Evolutionary conservation across 2,797 vertebrate species (phyloP).

Genomic region (Cetoscarus ocellatus): DNA sequence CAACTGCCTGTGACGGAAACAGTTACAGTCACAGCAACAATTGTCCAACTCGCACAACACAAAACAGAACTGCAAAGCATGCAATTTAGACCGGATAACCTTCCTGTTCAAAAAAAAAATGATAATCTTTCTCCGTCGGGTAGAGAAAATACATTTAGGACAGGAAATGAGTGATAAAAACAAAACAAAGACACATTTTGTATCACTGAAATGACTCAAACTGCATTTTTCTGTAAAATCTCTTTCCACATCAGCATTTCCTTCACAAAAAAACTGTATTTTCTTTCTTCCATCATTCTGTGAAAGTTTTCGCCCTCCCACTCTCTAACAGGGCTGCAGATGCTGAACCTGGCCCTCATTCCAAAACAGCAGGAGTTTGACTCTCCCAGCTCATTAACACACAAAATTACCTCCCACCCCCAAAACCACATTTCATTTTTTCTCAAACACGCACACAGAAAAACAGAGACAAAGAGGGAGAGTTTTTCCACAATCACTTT

Average conservation of each 20-base stretch:
- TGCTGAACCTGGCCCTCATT: conserved; percentile 85
- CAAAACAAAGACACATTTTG: not conserved
- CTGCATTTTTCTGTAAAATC: not conserved
- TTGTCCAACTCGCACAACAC: conserved; percentile 8
- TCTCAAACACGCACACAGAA: conserved; percentile 53
- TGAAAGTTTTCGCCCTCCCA: conserved; percentile 66
- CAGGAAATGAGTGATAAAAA: not conserved
- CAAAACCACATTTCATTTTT: conserved; percentile 71
- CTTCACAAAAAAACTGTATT: conserved; percentile 25
- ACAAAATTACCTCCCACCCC: conserved; percentile 76
- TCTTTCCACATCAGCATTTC: conserved; percentile 21
- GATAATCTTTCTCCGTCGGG: not conserved
- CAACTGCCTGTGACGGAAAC: conserved; percentile 35
- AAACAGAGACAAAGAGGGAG: conserved; percentile 8
- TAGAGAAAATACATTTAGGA: not conserved
- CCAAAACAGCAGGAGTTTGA: conserved; percentile 83
- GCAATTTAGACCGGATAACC: conserved; percentile 9
- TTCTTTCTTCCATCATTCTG: conserved; percentile 61
- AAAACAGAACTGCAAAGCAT: conserved; percentile 11
- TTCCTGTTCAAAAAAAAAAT: conserved; percentile 18
- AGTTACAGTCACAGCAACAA: conserved; percentile 25
- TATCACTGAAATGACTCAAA: conserved; percentile 1
- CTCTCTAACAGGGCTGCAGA: conserved; percentile 77
- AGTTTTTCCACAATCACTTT: conserved; percentile 59
- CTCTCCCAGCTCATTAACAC: conserved; percentile 84